Evolutionary conservation across 2,797 vertebrate genomes (phyloP), one percentile per base, ranked within the genome.

Genomic region (Alcedo quadribrachys): DNA sequence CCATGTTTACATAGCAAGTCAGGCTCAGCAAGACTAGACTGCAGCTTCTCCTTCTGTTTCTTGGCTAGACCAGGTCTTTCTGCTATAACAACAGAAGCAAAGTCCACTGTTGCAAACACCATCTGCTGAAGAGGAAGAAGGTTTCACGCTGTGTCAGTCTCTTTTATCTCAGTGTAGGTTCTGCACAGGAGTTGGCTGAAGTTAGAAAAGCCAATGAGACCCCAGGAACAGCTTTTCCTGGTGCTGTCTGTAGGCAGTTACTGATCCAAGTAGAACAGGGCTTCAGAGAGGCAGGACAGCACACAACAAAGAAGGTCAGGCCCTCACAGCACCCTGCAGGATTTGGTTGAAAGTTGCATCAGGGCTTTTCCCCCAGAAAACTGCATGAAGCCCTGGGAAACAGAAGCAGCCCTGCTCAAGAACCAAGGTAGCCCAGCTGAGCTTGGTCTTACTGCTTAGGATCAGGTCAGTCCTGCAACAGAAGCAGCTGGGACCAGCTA

Each of bases 91-190:
- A 80, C 87, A 90, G 30, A 75, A 67, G 73, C 89, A 33, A 92
- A 94, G 93, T 94, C 95, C 94, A 90, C 79, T 74, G 84, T 74
- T 27, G 9, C 89, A 95, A 95, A 94, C 93, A 95, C 94, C 94
- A 95, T 96, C 95, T 96, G 94, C 94, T 94, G 94, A 95, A 82
- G 90, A 89, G 93, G 93, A 95, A 93, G 95, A 87, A 95, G 93
- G 94, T 89, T 90, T 95, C 95, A 93, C 42, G 6, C 90, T 85
- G 93, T 84, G 89, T 92, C 90, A 82, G 54, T 78, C 92, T 86
- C 94, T 95, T 90, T 95, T 62, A 94, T 95, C 94, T 87, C 81
- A 43, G 69, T 89, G 92, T 87, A 93, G 93, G 86, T 83, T 92
- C 95, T 61, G 75, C 81, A 82, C 62, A 75, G 81, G 79, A 92